Base-by-base conservation (phyloP, 2,888 invertebrate genomes). In the Athetis lepigone region DNA sequence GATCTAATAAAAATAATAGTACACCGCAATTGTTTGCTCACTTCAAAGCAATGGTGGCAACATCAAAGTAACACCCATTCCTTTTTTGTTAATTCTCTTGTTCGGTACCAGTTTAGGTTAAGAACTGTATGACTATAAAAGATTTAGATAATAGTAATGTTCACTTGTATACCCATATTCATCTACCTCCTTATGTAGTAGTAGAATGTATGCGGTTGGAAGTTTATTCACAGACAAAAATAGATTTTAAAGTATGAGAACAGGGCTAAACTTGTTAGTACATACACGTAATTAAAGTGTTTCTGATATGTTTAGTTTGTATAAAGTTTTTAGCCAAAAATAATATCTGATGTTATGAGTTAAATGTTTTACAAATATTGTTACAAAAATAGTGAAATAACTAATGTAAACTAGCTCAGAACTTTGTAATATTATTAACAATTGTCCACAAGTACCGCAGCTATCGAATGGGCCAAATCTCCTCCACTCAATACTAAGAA, bases 401-500 rank as follows among this genome's bases (percentile, higher is more conserved):
- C 9, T 7, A 5, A 36, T 36, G 4, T 37, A 16, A 5, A 16
- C 11, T 4, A 2, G 2, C 11, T 13, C 33, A 2, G 11, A 40
- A 40, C 23, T 55, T 18, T n/a, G n/a, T 1, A 36, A 5, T 8
- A 13, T 59, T 39, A 2, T 16, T 63, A 23, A 0, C 18, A 23
- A 0, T 16, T 37, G 2, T n/a, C 16, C 16, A 11, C 36, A 18
- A 51, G 2, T 21, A 9, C n/a, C 5, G 13, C 11, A 25, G 21
- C 9, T 33, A 36, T 54, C 71, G 61, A 43, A 19, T n/a, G 13
- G 13, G 13, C 56, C 72, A 1, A 55, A 29, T 59, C 75, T 80
- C 80, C 84, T 80, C 85, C 77, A 63, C 78, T 73, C 72, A 67
- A 67, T 80, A 79, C 77, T 18, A 39, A 77, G 81, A 80, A 78